Evolutionary conservation across 2,888 invertebrate genomes (phyloP), one percentile per base, ranked within the genome.

Genomic region (Zelleria hepariella): DNA sequence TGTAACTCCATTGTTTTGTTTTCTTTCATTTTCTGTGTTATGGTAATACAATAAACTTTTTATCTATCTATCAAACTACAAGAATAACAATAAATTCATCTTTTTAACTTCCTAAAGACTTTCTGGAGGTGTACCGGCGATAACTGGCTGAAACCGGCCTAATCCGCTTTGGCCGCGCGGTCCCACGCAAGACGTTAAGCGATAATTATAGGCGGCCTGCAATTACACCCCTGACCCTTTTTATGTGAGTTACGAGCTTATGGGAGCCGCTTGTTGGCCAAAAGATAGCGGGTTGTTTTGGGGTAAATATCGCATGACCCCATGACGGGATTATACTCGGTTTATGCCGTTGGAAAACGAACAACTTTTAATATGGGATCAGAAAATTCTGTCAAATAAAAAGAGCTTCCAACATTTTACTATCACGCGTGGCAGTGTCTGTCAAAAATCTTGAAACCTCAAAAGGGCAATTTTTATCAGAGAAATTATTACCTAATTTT

Each of bases 191-290:
- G 54, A 54, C 54, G 73, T 72, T 72, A 74, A 71, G 70, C 74
- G 69, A 70, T 76, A 77, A 78, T 78, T 74, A 77, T 71, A 69
- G 67, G 66, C 68, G 67, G 66, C 68, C 65, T 63, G 64, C 58
- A 58, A 59, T 58, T 58, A 56, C 68, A 60, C 66, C 68, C 51
- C 18, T 67, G 18, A 67, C 67, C 71, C 72, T 66, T 74, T n/a
- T 75, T 56, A 27, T 56, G 42, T 56, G 56, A 56, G 56, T 56
- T 56, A 56, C 53, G 49, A 8, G 32, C 32, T 26, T 15, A 26
- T n/a, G n/a, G n/a, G 54, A n/a, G 54, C 18, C 15, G 24, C n/a
- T 54, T 10, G 25, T 18, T 51, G 51, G 2, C 2, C 20, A 23
- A 51, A 25, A 54, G 27, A 54, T 54, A 54, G 25, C 54, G 54